phyloP scores from a whole-genome alignment of 2,113 vertebrate genomes.

The Aegotheles bennettii region DNA sequence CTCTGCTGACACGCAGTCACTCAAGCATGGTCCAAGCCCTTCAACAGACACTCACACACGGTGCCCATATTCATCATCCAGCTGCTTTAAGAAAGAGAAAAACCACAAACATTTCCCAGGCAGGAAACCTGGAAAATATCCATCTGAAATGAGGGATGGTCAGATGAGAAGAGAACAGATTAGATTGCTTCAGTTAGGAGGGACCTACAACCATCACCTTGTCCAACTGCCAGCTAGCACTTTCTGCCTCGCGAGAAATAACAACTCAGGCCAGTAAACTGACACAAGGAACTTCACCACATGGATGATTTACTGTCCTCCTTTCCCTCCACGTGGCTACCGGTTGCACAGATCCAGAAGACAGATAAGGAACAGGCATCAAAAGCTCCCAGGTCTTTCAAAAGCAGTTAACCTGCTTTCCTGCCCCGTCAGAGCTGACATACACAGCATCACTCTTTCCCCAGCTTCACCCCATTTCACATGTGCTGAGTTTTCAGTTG shows the following conservation, averaged over 20 bases:
- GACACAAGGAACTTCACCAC: not conserved
- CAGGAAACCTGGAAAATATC: slow-evolving; percentile 32
- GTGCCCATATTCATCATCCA: not conserved
- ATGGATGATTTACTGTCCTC: not conserved
- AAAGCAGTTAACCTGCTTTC: not conserved
- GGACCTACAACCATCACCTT: too few relatives aligned
- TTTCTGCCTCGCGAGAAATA: not conserved
- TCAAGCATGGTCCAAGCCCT: not conserved
- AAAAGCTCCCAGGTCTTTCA: not conserved
- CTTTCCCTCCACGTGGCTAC: not conserved
- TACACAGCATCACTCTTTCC: not conserved
- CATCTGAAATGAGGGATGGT: not conserved
- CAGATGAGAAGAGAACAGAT: not conserved
- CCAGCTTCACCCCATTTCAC: not conserved
- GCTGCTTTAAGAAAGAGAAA: not conserved
- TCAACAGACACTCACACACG: not conserved
- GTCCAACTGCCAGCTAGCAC: not conserved
- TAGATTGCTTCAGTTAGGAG: too few relatives aligned
- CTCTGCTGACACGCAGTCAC: not conserved
- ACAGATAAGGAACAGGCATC: not conserved
- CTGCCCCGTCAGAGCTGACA: not conserved
- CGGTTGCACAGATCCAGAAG: not conserved
- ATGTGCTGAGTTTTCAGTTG: not conserved
- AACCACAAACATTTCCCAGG: not conserved
- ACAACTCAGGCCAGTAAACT: not conserved